Evolutionary conservation across 1,140 invertebrate species (phyloP), one percentile per base, ranked within the genome.

Genomic region (Diuraphis noxia): DNA sequence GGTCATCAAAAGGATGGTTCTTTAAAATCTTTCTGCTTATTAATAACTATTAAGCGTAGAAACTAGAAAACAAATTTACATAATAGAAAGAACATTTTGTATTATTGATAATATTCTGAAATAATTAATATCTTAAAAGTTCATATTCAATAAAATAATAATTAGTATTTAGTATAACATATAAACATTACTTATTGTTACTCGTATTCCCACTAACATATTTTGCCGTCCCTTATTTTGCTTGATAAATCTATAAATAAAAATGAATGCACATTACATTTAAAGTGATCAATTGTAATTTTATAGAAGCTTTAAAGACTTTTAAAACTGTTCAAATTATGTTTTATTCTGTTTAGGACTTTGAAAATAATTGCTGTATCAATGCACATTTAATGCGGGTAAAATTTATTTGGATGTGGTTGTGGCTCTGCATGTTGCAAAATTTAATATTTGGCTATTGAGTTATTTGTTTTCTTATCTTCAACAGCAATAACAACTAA

Each of bases 281-380:
- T 72, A 72, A 1, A 72, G 13, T 23, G 30, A 46, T 23, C 82
- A 85, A 46, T 85, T n/a, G 52, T 36, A 5, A 52, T 86, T 86
- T 86, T 36, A 9, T 52, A 38, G 38, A 1, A 86, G 46, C 84
- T 52, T 91, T 92, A 7, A 46, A 49, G 7, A n/a, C 40, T 41
- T 88, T 36, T 43, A 46, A 34, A 43, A 92, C 56, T 87, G 34
- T 77, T 86, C 46, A 49, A 92, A 36, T 91, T n/a, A 52, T 79
- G 88, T 79, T 90, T 81, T 82, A 40, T 81, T 92, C 34, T 82
- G 46, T 92, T 79, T 91, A 91, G 89, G 89, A 91, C 40, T 81
- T 91, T 38, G 89, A 91, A 91, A 91, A 81, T 91, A 82, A 81
- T 82, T 82, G 77, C 72, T 40, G 89, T 91, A 43, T 90, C 63